Conservation (phyloP, 37 sponge, comb jelly and placozoan genomes). For the Halisarca cf. caerulea region DNA sequence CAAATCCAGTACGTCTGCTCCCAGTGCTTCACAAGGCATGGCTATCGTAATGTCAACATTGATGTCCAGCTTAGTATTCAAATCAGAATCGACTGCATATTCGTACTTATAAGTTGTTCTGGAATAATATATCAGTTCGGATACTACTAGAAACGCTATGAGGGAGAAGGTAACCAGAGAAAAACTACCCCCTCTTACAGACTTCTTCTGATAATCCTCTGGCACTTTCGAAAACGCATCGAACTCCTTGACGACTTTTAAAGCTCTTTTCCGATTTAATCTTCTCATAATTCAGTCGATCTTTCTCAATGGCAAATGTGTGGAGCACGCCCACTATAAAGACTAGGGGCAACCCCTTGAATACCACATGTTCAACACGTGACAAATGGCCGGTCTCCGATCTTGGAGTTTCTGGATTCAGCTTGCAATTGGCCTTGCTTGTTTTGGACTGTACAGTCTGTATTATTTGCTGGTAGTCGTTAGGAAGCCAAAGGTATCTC, state of each 20-base stretch:
- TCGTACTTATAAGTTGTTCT: constrained; percentile 62
- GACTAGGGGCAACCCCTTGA: background rate
- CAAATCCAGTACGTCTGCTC: constrained; percentile 81
- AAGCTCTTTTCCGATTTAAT: constrained; percentile 20
- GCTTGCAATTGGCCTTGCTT: constrained; percentile 19
- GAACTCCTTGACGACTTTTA: constrained; percentile 71
- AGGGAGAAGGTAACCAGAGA: constrained; percentile 71
- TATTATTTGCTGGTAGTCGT: background rate
- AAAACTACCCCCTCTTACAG: constrained; percentile 77
- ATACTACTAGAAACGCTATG: constrained; percentile 74
- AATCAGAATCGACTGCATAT: constrained; percentile 82
- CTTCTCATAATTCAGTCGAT: background rate
- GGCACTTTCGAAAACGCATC: constrained; percentile 92
- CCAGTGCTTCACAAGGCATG: constrained; percentile 80
- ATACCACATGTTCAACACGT: background rate
- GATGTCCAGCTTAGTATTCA: constrained; percentile 57
- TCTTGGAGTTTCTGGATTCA: background rate
- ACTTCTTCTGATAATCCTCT: constrained; percentile 76
- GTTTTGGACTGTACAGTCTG: background rate
- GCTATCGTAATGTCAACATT: constrained; percentile 86
- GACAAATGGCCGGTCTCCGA: background rate
- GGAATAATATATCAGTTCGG: constrained; percentile 81
- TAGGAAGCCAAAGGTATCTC: background rate
- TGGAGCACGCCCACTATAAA: background rate
- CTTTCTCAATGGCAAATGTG: background rate